Percentiles rank a stretch among this genome's conserved stretches.
These are phyloP conservation scores for Patella vulgata DNA, from an alignment of 1,140 invertebrate genomes.

Conservation along the genomic window DNA sequence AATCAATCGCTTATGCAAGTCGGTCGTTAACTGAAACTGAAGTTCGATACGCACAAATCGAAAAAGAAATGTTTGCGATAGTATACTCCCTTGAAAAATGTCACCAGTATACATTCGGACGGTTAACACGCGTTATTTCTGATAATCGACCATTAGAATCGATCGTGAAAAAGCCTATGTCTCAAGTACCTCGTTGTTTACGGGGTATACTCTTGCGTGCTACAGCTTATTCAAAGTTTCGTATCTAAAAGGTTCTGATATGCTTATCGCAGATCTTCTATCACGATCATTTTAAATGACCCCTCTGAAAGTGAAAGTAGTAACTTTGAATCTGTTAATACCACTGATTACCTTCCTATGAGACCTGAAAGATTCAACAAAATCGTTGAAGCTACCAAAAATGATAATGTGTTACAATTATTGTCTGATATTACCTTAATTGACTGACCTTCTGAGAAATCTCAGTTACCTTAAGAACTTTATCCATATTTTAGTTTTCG, in stretches of 20 bases:
- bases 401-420: conserved; percentile 1
- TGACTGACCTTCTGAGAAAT: conserved; percentile 18
- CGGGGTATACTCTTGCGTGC: neutral
- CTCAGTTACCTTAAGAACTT: neutral
- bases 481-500: conserved; percentile 23
- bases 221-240: no score
- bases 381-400: conserved; percentile 9
- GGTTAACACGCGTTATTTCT: neutral
- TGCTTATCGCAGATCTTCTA: conserved; percentile 14
- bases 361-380: neutral
- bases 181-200: neutral
- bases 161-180: neutral
- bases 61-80: neutral
- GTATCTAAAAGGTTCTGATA: conserved; percentile 12
- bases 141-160: neutral
- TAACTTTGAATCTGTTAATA: conserved; percentile 2
- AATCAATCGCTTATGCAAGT: neutral
- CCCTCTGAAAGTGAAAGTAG: neutral
- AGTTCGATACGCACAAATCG: neutral
- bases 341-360: neutral
- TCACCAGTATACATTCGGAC: conserved; percentile 1
- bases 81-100: conserved; percentile 1
- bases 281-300: neutral
- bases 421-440: neutral
- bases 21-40: conserved; percentile 1